Conservation (phyloP, 1,140 invertebrate species). For the Temnothorax nylanderi region DNA sequence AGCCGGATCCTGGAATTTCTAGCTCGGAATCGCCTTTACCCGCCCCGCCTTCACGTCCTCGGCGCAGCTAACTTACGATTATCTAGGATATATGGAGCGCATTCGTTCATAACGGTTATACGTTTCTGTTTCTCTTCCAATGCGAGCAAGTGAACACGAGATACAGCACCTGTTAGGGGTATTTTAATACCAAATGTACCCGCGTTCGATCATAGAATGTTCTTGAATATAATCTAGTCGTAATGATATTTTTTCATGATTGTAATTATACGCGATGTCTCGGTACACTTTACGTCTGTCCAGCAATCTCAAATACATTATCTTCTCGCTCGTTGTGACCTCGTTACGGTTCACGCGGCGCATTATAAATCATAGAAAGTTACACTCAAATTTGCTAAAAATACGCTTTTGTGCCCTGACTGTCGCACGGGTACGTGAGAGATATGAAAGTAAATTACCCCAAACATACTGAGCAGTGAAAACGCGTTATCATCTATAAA, state of each 20-base stretch:
- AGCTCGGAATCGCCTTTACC: background rate
- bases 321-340: background rate
- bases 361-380: background rate
- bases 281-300: background rate
- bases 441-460: slow-evolving; percentile 39
- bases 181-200: background rate
- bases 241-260: background rate
- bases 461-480: slow-evolving; percentile 44
- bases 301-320: background rate
- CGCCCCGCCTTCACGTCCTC: slow-evolving; percentile 26
- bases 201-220: background rate
- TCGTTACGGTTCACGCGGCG: background rate
- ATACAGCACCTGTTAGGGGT: background rate
- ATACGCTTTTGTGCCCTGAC: background rate
- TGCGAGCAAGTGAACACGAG: background rate
- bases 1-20: slow-evolving; percentile 34
- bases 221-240: background rate
- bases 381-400: slow-evolving; percentile 10
- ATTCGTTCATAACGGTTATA: slow-evolving; percentile 16
- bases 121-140: background rate
- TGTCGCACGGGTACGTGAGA: background rate
- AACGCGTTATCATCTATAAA: slow-evolving; percentile 50
- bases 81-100: slow-evolving; percentile 75
- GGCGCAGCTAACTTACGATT: slow-evolving; percentile 70
- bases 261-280: background rate